A percentile compares a stretch with the other conserved stretches of the same genome.
phyloP scores from a whole-genome alignment of 2,113 vertebrate species.

The Zootoca vivipara region DNA sequence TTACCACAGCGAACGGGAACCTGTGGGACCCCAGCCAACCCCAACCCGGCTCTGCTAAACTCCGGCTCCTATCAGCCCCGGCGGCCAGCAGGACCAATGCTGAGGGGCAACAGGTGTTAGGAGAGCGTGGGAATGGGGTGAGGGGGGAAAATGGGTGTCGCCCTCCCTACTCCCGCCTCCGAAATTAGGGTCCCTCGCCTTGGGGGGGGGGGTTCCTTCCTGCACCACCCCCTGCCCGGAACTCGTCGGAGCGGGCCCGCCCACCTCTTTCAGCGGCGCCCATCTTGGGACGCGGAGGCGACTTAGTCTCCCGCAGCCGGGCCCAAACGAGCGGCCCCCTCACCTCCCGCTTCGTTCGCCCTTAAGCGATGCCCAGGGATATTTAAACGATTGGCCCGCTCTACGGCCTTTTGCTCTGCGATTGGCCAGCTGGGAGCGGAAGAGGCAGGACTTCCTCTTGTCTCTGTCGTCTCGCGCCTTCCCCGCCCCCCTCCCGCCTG shows the following conservation, averaged over 20 bases:
- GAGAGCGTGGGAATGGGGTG: no score
- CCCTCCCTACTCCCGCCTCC: not conserved
- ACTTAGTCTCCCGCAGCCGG: not conserved
- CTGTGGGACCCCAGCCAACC: no score
- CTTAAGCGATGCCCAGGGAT: not conserved
- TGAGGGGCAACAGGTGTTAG: no score
- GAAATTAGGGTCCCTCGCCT: fast-evolving
- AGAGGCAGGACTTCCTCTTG: not conserved
- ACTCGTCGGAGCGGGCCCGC: not conserved
- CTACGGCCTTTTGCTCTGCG: not conserved
- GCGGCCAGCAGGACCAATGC: no score
- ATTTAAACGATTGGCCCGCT: not conserved
- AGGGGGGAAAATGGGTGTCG: no score
- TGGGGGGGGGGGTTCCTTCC: no score
- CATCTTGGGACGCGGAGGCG: not conserved
- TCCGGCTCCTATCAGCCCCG: no score
- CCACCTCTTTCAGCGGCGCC: constrained; percentile 46
- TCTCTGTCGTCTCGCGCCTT: fast-evolving
- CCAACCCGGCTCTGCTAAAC: no score
- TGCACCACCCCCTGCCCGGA: no score
- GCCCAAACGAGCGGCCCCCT: no score
- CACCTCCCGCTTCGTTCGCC: no score
- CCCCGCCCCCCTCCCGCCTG: fast-evolving
- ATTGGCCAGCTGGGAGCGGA: constrained; percentile 7
- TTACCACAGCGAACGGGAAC: no score